These are phyloP conservation scores for Hydractinia symbiolongicarpus DNA, from an alignment of 30 jellyfish, hydroid and myxozoan genomes.

Conservation along the genomic window DNA sequence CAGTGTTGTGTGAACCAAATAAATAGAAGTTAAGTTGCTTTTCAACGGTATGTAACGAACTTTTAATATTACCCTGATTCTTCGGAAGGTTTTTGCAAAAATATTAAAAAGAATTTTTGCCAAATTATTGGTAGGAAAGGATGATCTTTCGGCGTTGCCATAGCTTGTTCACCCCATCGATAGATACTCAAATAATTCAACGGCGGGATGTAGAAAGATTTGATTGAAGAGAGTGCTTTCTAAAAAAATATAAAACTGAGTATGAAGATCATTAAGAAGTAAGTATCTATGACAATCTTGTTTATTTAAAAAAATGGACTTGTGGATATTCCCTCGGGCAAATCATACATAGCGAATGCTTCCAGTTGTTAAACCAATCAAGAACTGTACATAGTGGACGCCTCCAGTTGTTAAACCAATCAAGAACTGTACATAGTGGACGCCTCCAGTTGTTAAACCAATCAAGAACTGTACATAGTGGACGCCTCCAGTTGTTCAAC, in stretches of 20 bases:
- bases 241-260: not conserved
- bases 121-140: conserved; percentile 80
- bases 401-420: no score
- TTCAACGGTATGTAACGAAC: no score
- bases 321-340: not conserved
- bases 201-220: conserved; percentile 61
- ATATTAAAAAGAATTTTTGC: conserved; percentile 73
- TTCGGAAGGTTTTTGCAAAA: conserved; percentile 55
- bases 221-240: conserved; percentile 44
- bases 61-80: conserved; percentile 45
- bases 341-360: no score
- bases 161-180: conserved; percentile 91
- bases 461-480: no score
- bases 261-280: not conserved
- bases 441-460: no score
- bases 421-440: no score
- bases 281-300: not conserved
- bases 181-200: conserved; percentile 51
- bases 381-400: no score
- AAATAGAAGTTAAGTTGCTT: no score
- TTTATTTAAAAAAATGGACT: not conserved
- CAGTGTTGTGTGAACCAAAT: no score
- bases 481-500: no score
- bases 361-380: no score
- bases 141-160: conserved; percentile 62